phyloP scores from a whole-genome alignment of 2,888 invertebrate genomes.

The Morpho deidamia region DNA sequence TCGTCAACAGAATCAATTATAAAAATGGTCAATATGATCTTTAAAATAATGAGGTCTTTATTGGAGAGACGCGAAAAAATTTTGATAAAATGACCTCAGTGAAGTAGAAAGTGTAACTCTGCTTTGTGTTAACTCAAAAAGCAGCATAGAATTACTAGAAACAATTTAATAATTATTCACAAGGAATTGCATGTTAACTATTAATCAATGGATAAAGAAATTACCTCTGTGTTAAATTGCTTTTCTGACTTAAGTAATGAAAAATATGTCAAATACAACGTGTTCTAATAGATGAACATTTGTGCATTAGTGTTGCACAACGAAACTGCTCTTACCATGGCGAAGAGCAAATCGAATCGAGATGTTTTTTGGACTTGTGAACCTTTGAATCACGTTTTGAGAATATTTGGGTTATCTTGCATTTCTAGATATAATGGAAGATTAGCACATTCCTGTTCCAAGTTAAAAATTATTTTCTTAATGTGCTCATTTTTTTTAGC shows the following conservation, averaged over 20 bases:
- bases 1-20: too few species aligned
- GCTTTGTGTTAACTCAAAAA: too few species aligned
- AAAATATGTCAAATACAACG: background rate
- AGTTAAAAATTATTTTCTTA: constrained; percentile 4
- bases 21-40: too few species aligned
- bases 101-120: too few species aligned
- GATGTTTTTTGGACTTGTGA: constrained; percentile 10
- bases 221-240: background rate
- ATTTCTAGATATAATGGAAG: background rate
- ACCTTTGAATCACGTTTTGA: constrained; percentile 7
- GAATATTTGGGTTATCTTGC: constrained; percentile 9
- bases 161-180: too few species aligned
- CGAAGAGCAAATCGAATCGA: background rate
- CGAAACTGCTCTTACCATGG: background rate
- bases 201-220: too few species aligned
- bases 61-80: too few species aligned
- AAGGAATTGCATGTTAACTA: too few species aligned
- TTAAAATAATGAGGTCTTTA: too few species aligned
- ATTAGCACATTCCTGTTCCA: constrained; percentile 4
- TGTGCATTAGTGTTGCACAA: background rate
- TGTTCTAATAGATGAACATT: background rate
- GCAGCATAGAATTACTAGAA: too few species aligned
- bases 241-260: background rate
- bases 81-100: too few species aligned
- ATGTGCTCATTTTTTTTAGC: background rate